A percentile compares a stretch with the other conserved stretches of the same genome.
These are phyloP conservation scores for Antedon mediterranea DNA, from an alignment of 53 echinoderm and acorn worm genomes.

Conservation along the genomic window DNA sequence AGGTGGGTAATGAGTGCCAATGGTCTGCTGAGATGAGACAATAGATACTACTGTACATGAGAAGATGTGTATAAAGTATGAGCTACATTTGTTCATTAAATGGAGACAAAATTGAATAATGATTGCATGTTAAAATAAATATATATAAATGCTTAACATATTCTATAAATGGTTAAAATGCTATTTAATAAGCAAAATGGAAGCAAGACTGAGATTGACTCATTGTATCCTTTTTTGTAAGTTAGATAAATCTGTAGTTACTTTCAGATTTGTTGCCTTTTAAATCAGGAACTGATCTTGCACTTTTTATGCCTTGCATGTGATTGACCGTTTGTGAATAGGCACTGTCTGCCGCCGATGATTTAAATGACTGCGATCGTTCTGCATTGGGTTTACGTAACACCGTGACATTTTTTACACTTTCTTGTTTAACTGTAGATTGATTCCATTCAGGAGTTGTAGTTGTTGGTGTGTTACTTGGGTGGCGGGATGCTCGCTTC, in stretches of 20 bases:
- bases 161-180: too few species aligned
- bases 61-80: neutral
- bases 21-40: neutral
- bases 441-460: constrained; percentile 19
- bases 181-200: too few species aligned
- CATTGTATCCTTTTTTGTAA: too few species aligned
- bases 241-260: neutral
- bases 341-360: neutral
- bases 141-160: too few species aligned
- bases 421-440: constrained; percentile 8
- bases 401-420: constrained; percentile 1
- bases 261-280: neutral
- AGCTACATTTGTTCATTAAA: too few species aligned
- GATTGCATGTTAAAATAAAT: too few species aligned
- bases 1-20: neutral
- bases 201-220: too few species aligned
- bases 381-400: neutral
- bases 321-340: neutral
- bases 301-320: neutral
- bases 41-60: neutral
- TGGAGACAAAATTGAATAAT: too few species aligned
- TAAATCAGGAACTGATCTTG: neutral
- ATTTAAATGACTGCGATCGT: neutral
- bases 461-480: constrained; percentile 2
- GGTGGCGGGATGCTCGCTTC: constrained; percentile 2